These are phyloP conservation scores for Leptogaster cylindrica DNA, from an alignment of 2,888 invertebrate genomes.

Conservation along the genomic window DNA sequence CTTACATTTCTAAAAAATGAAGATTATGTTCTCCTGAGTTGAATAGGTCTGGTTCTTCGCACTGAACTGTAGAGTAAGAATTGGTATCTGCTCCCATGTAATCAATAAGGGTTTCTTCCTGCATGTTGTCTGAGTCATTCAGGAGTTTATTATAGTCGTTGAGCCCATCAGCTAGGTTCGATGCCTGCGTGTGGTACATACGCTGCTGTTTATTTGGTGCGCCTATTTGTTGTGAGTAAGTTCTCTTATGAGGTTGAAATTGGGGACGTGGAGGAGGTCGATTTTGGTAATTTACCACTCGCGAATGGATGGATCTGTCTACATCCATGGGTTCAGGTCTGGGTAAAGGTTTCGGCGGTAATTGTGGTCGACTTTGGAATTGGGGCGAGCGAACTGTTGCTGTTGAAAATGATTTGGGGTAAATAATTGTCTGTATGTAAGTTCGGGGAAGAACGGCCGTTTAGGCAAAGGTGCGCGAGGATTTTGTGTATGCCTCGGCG, in stretches of 20 bases:
- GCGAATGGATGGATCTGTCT: not conserved
- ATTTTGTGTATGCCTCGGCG: not conserved
- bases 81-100: not conserved
- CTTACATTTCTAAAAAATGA: not conserved
- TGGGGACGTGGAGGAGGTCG: not conserved
- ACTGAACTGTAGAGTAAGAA: not conserved
- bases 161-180: not conserved
- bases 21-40: not conserved
- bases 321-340: constrained; percentile 14
- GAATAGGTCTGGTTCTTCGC: not conserved
- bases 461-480: not conserved
- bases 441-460: not conserved
- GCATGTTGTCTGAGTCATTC: not conserved
- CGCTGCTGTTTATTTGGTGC: not conserved
- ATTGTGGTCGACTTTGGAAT: not conserved
- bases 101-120: not conserved
- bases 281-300: not conserved
- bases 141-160: not conserved
- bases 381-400: not conserved
- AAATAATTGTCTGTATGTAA: not conserved
- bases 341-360: not conserved
- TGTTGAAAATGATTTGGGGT: not conserved
- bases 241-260: not conserved
- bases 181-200: not conserved
- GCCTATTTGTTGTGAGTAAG: not conserved